phyloP scores from a whole-genome alignment of 2,888 invertebrate genomes.

The Gymnoscelis rufifasciata region DNA sequence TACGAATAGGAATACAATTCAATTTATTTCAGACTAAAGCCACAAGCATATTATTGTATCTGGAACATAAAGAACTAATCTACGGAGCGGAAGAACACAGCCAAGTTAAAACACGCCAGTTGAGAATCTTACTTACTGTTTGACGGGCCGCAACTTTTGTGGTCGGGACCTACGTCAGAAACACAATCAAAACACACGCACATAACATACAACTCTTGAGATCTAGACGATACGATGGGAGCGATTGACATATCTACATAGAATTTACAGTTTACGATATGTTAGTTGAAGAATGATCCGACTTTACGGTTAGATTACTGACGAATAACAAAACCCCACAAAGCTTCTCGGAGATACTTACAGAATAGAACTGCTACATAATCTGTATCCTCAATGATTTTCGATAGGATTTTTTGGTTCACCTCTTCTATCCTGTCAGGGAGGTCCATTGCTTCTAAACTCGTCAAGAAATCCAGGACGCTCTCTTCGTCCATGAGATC shows the following conservation, averaged over 20 bases:
- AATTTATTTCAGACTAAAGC: too few relatives aligned
- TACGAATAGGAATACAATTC: too few relatives aligned
- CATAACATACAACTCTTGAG: slow-evolving; percentile 54
- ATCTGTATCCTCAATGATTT: slow-evolving; percentile 94
- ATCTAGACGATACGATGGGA: slow-evolving; percentile 44
- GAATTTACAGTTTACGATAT: slow-evolving; percentile 50
- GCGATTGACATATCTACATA: slow-evolving; percentile 52
- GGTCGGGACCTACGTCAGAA: slow-evolving; percentile 79
- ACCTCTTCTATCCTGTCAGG: slow-evolving; percentile 98
- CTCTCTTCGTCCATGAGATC: slow-evolving; percentile 97
- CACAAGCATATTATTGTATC: slow-evolving; percentile 48
- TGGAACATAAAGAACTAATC: slow-evolving; percentile 48
- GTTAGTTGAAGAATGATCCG: slow-evolving; percentile 67
- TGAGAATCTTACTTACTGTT: slow-evolving; percentile 75
- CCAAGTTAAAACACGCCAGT: slow-evolving; percentile 65
- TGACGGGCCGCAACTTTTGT: slow-evolving; percentile 76
- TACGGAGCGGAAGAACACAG: slow-evolving; percentile 66
- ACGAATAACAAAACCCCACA: slow-evolving; percentile 50
- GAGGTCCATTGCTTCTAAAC: slow-evolving; percentile 95
- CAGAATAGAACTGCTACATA: slow-evolving; percentile 96
- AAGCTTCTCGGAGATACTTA: slow-evolving; percentile 80
- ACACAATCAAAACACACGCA: slow-evolving; percentile 76
- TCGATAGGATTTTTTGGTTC: slow-evolving; percentile 91
- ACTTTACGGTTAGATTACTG: slow-evolving; percentile 62
- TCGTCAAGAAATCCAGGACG: slow-evolving; percentile 95